phyloP scores from a whole-genome alignment of 2,797 vertebrate species.

The Acrocephalus scirpaceus region DNA sequence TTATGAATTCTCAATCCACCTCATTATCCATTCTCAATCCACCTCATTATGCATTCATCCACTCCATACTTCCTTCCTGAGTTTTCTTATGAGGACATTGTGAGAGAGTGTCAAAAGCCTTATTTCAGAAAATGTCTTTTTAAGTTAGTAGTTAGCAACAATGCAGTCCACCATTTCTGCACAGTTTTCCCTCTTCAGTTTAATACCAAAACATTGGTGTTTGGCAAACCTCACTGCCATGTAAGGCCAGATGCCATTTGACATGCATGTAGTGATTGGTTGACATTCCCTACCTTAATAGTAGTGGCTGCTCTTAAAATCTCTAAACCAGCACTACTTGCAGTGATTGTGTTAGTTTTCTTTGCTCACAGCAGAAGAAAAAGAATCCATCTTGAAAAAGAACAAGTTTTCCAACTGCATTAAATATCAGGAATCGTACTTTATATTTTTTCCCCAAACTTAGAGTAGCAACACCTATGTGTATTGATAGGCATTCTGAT shows the following conservation, averaged over 20 bases:
- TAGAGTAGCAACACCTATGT: background rate
- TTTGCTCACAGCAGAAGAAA: background rate
- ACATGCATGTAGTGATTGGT: background rate
- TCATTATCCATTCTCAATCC: background rate
- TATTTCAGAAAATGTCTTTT: background rate
- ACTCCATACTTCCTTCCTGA: background rate
- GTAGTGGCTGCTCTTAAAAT: background rate
- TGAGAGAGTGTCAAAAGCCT: background rate
- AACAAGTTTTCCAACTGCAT: rapidly evolving
- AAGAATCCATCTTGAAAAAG: background rate
- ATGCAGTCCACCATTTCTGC: background rate
- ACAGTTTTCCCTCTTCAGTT: background rate
- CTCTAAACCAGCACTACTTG: background rate
- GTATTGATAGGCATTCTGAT: background rate
- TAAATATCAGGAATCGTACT: background rate
- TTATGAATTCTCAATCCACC: background rate
- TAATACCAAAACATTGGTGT: background rate
- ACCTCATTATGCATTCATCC: background rate
- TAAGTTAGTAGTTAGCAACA: background rate
- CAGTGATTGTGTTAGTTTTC: background rate
- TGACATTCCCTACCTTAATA: background rate
- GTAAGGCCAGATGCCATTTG: background rate
- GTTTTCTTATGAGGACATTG: rapidly evolving
- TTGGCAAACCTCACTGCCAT: background rate
- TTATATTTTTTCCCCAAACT: background rate